Conservation (phyloP, 2,888 invertebrate genomes). For the Gastracanthus pulcherrimus region DNA sequence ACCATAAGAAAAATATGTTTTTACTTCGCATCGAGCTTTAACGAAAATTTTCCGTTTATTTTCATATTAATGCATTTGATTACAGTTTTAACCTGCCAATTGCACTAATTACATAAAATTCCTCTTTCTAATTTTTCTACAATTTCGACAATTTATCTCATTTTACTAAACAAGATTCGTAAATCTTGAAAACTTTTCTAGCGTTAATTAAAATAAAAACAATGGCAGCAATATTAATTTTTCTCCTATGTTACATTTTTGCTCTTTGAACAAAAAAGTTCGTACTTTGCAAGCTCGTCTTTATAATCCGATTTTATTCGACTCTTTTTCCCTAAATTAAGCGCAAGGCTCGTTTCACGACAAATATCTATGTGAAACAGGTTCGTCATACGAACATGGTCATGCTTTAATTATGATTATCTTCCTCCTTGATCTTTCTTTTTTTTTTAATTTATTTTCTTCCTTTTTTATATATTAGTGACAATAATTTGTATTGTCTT, state of each 20-base stretch:
- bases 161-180: slow-evolving; percentile 46
- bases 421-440: not conserved
- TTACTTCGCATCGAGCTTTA: slow-evolving; percentile 44
- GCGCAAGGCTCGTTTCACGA: slow-evolving; percentile 47
- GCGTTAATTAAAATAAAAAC: slow-evolving; percentile 18
- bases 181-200: slow-evolving; percentile 37
- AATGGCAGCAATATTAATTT: slow-evolving; percentile 31
- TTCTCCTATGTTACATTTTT: slow-evolving; percentile 34
- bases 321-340: slow-evolving; percentile 51
- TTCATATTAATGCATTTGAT: slow-evolving; percentile 24
- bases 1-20: slow-evolving; percentile 66
- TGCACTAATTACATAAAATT: slow-evolving; percentile 61
- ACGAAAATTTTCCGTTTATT: slow-evolving; percentile 56
- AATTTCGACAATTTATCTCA: slow-evolving; percentile 45
- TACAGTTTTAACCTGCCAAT: slow-evolving; percentile 59
- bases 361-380: slow-evolving; percentile 38
- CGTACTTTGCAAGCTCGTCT: slow-evolving; percentile 48
- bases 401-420: slow-evolving; percentile 22
- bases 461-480: slow-evolving; percentile 22
- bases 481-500: slow-evolving; percentile 33
- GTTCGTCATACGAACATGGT: slow-evolving; percentile 42
- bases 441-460: slow-evolving; percentile 32
- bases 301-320: slow-evolving; percentile 43
- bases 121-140: slow-evolving; percentile 42
- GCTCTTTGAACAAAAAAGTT: slow-evolving; percentile 49